Evolutionary conservation across 2,797 vertebrate species (phyloP).

Genomic region (Vipera ursinii): DNA sequence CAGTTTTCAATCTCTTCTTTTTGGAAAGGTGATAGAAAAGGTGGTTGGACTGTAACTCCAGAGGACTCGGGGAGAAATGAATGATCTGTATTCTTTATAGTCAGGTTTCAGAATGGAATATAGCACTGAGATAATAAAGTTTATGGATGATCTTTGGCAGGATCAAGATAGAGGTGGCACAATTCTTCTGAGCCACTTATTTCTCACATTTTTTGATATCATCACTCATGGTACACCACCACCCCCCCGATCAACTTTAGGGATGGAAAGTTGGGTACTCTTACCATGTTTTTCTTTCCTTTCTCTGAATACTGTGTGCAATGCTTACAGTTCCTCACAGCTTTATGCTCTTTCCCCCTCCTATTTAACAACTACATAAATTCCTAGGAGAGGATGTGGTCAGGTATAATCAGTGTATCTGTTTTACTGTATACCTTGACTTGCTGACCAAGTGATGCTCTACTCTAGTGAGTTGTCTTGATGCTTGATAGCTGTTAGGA

Average conservation of each 20-base stretch:
- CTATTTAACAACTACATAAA: background rate
- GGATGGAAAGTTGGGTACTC: background rate
- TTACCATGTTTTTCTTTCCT: background rate
- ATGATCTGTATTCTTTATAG: background rate
- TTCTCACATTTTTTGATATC: background rate
- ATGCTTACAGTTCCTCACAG: background rate
- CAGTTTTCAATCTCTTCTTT: background rate
- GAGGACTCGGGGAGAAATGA: background rate
- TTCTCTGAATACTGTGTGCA: background rate
- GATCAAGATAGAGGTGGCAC: background rate
- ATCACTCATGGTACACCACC: background rate
- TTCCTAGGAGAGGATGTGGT: background rate
- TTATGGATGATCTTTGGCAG: background rate
- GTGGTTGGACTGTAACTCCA: background rate
- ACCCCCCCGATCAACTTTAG: background rate
- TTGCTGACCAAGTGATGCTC: background rate
- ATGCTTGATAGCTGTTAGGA: background rate
- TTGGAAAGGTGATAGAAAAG: background rate
- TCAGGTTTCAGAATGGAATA: background rate
- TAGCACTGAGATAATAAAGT: background rate
- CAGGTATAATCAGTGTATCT: background rate
- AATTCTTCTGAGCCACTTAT: background rate
- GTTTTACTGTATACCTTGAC: background rate
- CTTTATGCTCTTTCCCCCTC: background rate
- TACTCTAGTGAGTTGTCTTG: background rate